Base-by-base conservation (phyloP, 2,888 invertebrate genomes). In the Venustoraphidia nigricollis region DNA sequence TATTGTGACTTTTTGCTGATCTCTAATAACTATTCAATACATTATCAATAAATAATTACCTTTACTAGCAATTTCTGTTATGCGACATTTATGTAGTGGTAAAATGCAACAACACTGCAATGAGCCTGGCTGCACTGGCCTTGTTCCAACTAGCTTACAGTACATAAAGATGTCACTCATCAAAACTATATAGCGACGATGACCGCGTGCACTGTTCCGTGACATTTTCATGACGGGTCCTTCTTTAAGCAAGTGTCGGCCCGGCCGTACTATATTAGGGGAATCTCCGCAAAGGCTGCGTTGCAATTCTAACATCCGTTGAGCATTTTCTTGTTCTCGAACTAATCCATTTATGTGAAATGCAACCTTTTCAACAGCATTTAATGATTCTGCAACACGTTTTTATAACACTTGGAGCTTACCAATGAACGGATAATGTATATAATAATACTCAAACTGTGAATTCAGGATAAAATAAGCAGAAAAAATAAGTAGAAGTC, bases 91-190 rank as follows among this genome's bases (percentile, higher is more conserved):
- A 50, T 77, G 77, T 8, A 86, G 63, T 0, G 85, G 84, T 48
- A 83, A 70, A 41, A 83, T 75, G 58, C 79, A 77, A 51, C 76
- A 75, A 54, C 82, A 79, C 55, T 75, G 74, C 8, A 83, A 59
- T 0, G 77, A 76, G 57, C 75, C 76, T 10, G 76, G 70, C 35
- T 73, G 71, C 3, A 71, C 67, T 1, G 75, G 69, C 45, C 74
- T 70, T 4, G 68, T 62, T 11, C 75, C 73, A 47, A 71, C 65
- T 45, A 77, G 69, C 66, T 83, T 85, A 58, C 82, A 83, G 58
- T 83, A 83, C 62, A 87, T 69, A 41, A 87, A 68, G 56, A 82
- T 79, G 58, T 87, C 87, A 11, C 75, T 82, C 66, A 83, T 75
- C 11, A 86, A 68, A 53, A 84, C 73, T 52, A 83, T 79, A 60